phyloP scores from a whole-genome alignment of 1,140 invertebrate genomes.

The Sipha flava region DNA sequence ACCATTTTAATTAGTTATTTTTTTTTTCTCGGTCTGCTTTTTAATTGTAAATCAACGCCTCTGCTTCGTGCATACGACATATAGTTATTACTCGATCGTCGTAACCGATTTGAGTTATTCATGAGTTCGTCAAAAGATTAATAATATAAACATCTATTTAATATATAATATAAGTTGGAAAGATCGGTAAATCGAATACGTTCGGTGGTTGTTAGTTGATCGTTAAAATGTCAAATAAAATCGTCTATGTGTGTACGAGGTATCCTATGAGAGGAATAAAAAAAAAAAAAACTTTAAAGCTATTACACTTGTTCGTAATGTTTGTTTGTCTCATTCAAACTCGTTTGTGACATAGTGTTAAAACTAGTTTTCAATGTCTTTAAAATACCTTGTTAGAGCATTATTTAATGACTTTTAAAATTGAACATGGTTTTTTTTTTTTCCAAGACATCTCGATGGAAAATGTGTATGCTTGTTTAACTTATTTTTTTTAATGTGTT shows the following conservation, averaged over 20 bases:
- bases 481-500: background rate
- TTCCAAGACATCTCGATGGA: background rate
- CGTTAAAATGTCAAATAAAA: constrained; percentile 10
- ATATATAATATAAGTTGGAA: background rate
- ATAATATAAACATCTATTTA: background rate
- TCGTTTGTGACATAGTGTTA: constrained; percentile 10
- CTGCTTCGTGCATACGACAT: too few species aligned
- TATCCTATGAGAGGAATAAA: background rate
- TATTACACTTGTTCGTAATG: constrained; percentile 2
- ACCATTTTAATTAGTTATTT: too few species aligned
- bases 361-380: background rate
- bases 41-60: background rate
- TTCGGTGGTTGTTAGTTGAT: background rate
- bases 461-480: background rate
- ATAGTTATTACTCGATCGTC: background rate
- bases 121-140: background rate
- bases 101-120: background rate
- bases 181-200: background rate
- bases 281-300: background rate
- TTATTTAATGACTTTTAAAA: constrained; percentile 22
- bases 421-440: constrained; percentile 3
- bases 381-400: constrained; percentile 3
- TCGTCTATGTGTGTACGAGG: background rate
- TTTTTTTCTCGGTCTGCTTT: too few species aligned
- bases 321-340: constrained; percentile 13